Base-by-base conservation (phyloP, 1,140 invertebrate genomes). In the Drosophila bipectinata region DNA sequence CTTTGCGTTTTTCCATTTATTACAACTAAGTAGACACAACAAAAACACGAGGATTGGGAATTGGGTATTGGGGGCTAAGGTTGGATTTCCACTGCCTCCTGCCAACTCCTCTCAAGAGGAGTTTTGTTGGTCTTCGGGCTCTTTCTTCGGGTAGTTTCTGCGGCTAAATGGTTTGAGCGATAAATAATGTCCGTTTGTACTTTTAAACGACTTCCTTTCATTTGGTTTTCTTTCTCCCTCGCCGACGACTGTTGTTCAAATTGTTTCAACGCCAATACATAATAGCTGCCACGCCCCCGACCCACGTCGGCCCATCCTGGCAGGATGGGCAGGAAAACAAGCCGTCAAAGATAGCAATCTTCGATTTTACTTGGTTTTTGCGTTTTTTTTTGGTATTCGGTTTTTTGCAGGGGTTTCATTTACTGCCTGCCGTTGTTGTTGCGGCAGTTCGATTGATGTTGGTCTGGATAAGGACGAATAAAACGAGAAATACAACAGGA, bases 141-240 rank as follows among this genome's bases (percentile, higher is more conserved):
- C 12, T 51, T 21, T 44, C 44, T 47, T 78, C 39, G 82, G 68
- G 81, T 87, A 85, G 82, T 85, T 85, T 72, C 74, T 72, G 60
- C 60, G 60, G 85, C 82, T 83, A 88, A 90, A 91, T 89, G 89
- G 89, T 91, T 87, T 83, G 89, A 74, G 84, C 85, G 64, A 87
- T 91, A 91, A 91, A 91, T 91, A 91, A 91, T 91, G 89, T 91
- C 89, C 89, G 89, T 91, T 91, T 91, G 89, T 91, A 91, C 89
- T 91, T 91, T 91, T 91, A 91, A 91, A 91, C 89, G 89, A 91
- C 89, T 91, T 91, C 89, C 89, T 91, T 91, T 91, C 89, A 91
- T 91, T 91, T 91, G 87, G 84, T 84, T 91, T 84, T 77, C 61
- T 48, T 53, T 39, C 28, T 39, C 45, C 28, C 48, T 75, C 47